A percentile compares a stretch with the other conserved stretches of the same genome.
Evolutionary conservation across 2,113 vertebrate genomes (phyloP).

Genomic region (Nannobrachium achirus): DNA sequence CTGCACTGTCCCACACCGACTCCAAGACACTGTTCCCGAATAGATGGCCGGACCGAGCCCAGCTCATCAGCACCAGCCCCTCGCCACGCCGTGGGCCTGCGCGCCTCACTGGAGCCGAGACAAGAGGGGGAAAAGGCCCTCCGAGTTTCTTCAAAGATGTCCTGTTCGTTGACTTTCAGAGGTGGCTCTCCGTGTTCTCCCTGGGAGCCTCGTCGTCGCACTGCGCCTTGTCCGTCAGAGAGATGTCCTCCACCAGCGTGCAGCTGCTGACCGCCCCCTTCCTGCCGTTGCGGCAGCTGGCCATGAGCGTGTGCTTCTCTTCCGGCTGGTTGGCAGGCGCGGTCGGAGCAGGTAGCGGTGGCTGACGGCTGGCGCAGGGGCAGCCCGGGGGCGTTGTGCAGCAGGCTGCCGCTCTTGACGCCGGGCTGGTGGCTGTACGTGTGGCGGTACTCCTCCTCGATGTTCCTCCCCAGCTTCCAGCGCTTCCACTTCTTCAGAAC

Average conservation of each 20-base stretch:
- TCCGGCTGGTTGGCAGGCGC: slow-evolving; percentile 51
- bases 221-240: slow-evolving; percentile 64
- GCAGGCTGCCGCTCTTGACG: slow-evolving; percentile 65
- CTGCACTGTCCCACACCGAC: slow-evolving; percentile 9
- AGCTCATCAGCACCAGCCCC: not conserved
- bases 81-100: slow-evolving; percentile 24
- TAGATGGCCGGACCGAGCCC: slow-evolving; percentile 28
- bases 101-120: slow-evolving; percentile 9
- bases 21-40: slow-evolving; percentile 14
- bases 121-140: slow-evolving; percentile 18
- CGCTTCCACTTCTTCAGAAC: slow-evolving; percentile 88
- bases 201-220: slow-evolving; percentile 64
- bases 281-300: slow-evolving; percentile 69
- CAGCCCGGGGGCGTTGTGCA: slow-evolving; percentile 60
- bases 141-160: slow-evolving; percentile 4
- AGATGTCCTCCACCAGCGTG: slow-evolving; percentile 63
- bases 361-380: slow-evolving; percentile 64
- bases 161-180: slow-evolving; percentile 62
- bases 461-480: slow-evolving; percentile 87
- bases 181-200: slow-evolving; percentile 74
- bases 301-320: slow-evolving; percentile 83
- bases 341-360: slow-evolving; percentile 25
- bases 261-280: slow-evolving; percentile 58
- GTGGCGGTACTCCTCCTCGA: slow-evolving; percentile 85
- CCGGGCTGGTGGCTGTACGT: slow-evolving; percentile 81